Percentiles rank a stretch among this genome's conserved stretches.
Evolutionary conservation across 2,113 vertebrate genomes (phyloP).

Genomic region (Erythrocebus patas): DNA sequence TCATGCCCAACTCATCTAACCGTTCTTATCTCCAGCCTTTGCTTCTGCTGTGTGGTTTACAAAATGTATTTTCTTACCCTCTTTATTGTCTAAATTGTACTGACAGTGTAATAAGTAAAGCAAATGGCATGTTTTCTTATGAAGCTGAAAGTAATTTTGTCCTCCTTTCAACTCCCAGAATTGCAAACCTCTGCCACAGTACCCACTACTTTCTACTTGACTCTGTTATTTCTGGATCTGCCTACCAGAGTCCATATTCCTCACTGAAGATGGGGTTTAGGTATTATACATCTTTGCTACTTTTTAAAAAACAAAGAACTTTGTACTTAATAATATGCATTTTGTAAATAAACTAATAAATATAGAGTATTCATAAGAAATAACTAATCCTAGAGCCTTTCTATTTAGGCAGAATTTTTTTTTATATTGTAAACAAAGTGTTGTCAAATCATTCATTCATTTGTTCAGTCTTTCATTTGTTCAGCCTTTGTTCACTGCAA

Average conservation of each 20-base stretch:
- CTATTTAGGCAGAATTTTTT: not conserved
- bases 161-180: slow-evolving; percentile 1
- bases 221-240: not conserved
- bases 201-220: not conserved
- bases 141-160: not conserved
- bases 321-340: not conserved
- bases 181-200: not conserved
- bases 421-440: not conserved
- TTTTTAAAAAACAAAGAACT: not conserved
- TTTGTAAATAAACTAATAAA: not conserved
- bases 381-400: not conserved
- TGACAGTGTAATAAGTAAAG: not conserved
- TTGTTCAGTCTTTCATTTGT: not conserved
- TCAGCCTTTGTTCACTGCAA: not conserved
- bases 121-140: not conserved
- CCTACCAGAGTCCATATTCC: not conserved
- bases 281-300: not conserved
- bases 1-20: not conserved
- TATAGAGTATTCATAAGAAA: not conserved
- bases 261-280: not conserved
- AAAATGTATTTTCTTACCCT: not conserved
- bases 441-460: not conserved
- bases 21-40: not conserved
- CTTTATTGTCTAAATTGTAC: not conserved
- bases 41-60: not conserved